Percentiles rank a stretch among this genome's conserved stretches.
These are phyloP conservation scores for Globodera rostochiensis DNA, from an alignment of 1,140 invertebrate genomes.

Conservation along the genomic window DNA sequence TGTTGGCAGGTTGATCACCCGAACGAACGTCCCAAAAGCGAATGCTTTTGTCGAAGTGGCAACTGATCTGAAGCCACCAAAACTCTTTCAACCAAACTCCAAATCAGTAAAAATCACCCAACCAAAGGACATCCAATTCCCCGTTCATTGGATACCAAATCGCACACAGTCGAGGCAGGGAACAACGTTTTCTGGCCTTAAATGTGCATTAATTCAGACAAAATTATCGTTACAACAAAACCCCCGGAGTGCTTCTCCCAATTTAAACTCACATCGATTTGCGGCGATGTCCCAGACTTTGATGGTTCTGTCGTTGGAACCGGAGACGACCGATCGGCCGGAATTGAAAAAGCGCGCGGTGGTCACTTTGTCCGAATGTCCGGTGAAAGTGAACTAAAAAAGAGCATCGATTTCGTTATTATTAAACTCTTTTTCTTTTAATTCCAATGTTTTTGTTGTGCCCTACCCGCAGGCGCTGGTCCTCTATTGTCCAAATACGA, in stretches of 20 bases:
- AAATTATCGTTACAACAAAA: neutral
- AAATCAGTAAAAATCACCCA: neutral
- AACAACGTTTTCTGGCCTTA: slow-evolving; percentile 46
- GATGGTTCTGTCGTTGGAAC: slow-evolving; percentile 45
- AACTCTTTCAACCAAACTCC: neutral
- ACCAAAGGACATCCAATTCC: slow-evolving; percentile 34
- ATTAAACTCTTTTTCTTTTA: neutral
- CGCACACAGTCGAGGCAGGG: slow-evolving; percentile 42
- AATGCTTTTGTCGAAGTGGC: slow-evolving; percentile 94
- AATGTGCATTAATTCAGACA: neutral
- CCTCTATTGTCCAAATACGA: slow-evolving; percentile 42
- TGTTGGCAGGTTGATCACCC: slow-evolving; percentile 71
- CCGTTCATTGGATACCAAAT: slow-evolving; percentile 71
- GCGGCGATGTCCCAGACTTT: slow-evolving; percentile 45
- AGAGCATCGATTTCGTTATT: neutral
- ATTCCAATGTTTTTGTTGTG: neutral
- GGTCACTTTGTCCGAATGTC: slow-evolving; percentile 50
- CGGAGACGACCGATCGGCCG: slow-evolving; percentile 44
- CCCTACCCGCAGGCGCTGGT: slow-evolving; percentile 43
- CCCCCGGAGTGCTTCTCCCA: neutral
- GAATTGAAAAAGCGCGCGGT: slow-evolving; percentile 38
- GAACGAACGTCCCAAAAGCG: slow-evolving; percentile 89
- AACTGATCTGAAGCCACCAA: slow-evolving; percentile 74
- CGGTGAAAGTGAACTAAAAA: slow-evolving; percentile 48
- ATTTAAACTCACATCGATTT: slow-evolving; percentile 39